Evolutionary conservation across 1,140 invertebrate genomes (phyloP), one percentile per base, ranked within the genome.

Genomic region (Leucophenga varia): DNA sequence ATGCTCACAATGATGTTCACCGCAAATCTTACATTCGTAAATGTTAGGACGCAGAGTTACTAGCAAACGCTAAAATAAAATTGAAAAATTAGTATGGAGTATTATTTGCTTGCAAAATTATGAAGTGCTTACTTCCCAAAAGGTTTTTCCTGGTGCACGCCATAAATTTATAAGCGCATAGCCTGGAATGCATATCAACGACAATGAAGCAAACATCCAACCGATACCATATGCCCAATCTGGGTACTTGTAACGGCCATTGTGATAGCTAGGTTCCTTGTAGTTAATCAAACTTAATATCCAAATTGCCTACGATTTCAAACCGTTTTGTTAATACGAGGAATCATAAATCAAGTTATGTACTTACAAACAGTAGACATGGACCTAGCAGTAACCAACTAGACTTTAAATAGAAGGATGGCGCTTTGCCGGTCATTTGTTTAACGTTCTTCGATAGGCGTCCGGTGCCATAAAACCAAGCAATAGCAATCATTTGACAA

Each of bases 381-480:
- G 93, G 92, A 12, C 90, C 83, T 1, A 88, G 82, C 39, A 90
- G 76, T 12, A 89, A 80, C 92, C 91, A 95, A 67, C 91, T 94
- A 50, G 87, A 85, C 49, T 86, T 82, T 61, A 94, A 88, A 75
- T 93, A 95, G 3, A 86, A 63, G 1, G 86, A 87, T 0, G 92
- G 90, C 42, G 82, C 75, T 13, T 74, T 76, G 43, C 90, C 90
- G 12, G 90, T 93, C 91, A 95, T 95, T 64, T 91, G 87, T 68
- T 88, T 84, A 7, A 95, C 84, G 72, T 95, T 92, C 52, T 80
- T 82, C 3, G 87, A 85, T 35, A 96, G 69, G 51, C 88, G 79
- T 28, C 82, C 81, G 0, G 89, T 87, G n/a, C 92, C 92, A 74
- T 95, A 96, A 61, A 93, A 86, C 93, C 93, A 95, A 1, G 89